Evolutionary conservation across 2,888 invertebrate genomes (phyloP).

Genomic region (Hirtodrosophila histrioides): DNA sequence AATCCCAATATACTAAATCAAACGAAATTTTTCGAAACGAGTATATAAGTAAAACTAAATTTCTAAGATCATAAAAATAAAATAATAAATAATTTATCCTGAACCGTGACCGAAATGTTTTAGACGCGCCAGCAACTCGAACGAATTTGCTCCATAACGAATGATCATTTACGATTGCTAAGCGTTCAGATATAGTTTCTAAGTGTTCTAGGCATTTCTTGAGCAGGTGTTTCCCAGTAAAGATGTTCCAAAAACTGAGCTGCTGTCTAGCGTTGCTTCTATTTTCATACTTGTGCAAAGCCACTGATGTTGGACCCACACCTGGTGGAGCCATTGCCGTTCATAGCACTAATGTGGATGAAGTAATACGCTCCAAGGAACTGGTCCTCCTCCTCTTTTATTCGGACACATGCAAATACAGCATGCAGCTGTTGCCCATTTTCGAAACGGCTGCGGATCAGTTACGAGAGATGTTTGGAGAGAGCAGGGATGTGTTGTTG

Average conservation of each 20-base stretch:
- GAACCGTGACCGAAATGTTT: not conserved
- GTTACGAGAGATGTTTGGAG: conserved; percentile 87
- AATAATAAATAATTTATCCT: not conserved
- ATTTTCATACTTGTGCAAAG: not conserved
- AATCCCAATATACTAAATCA: too few relatives aligned
- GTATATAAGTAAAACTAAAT: too few relatives aligned
- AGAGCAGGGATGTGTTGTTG: conserved; percentile 92
- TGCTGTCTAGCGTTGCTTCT: not conserved
- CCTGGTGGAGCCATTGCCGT: conserved; percentile 19
- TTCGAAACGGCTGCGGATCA: conserved; percentile 94
- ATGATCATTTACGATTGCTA: not conserved
- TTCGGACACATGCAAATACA: conserved; percentile 98
- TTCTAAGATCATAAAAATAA: not conserved
- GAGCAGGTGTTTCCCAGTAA: not conserved
- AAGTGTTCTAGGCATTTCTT: not conserved
- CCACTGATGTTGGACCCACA: not conserved
- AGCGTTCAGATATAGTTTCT: not conserved
- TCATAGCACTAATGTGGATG: conserved; percentile 10
- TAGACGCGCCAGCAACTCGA: conserved; percentile 5
- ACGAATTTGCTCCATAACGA: conserved; percentile 18
- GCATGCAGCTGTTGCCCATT: conserved; percentile 95
- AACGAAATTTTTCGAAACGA: too few relatives aligned
- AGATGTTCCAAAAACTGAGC: conserved; percentile 18
- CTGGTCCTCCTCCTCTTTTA: conserved; percentile 98
- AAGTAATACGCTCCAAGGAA: conserved; percentile 87